Evolutionary conservation across 2,113 vertebrate genomes (phyloP), one percentile per base, ranked within the genome.

Genomic region (Bufo gargarizans): DNA sequence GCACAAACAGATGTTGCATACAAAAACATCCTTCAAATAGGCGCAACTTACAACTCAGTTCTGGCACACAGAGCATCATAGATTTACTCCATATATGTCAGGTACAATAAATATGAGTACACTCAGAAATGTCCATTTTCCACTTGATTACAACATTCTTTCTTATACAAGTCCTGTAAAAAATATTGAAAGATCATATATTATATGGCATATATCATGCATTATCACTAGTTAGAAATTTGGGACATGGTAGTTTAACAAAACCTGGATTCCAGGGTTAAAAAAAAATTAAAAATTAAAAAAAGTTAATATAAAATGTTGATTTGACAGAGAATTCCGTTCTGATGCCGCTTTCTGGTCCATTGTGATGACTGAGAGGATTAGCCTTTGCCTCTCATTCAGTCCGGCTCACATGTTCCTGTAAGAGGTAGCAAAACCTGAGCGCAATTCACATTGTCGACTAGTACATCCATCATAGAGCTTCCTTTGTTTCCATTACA

Each of bases 401-500:
- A n/a, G n/a, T 65, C 45, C 9, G 43, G 59, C 80, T 82, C 45
- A 67, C 17, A 53, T 50, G 50, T 77, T 59, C 72, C 59, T 63
- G 33, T 77, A 77, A 61, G 33, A 77, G 19, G 53, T 61, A 83
- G 22, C 45, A 77, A 56, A 84, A 77, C 58, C 80, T 77, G 77
- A 76, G 65, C 65, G 76, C 22, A 67, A 77, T 77, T 49, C 45
- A 20, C 71, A 77, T 49, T 77, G 71, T 72, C 77, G 69, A 67
- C 87, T 84, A 77, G 69, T n/a, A 45, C 55, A 63, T 56, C 22
- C 56, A 84, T 77, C 47, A 88, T 77, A 88, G 72, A 61, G 47
- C 47, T 82, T 16, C 78, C 87, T 88, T 88, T 88, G 81, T 88
- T 84, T 63, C 69, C n/a, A 43, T 77, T 77, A 88, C 49, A 88